Conservation (phyloP, 2,113 vertebrate species). For the Dendrocopos noguchii region DNA sequence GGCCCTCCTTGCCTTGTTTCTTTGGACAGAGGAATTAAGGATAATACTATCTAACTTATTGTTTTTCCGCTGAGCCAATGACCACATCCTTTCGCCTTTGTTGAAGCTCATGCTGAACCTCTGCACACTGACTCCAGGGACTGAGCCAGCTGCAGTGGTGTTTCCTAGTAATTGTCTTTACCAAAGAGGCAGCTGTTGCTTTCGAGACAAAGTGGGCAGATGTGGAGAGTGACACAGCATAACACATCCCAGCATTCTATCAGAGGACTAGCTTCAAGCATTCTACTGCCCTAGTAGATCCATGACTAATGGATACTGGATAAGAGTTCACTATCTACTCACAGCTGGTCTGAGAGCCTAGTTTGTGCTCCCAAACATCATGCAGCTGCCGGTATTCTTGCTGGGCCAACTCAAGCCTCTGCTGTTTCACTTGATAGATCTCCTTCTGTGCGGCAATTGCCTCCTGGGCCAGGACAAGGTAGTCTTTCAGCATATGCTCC, state of each 20-base stretch:
- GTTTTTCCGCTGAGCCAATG: not conserved
- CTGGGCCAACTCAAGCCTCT: conserved; percentile 93
- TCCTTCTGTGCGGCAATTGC: conserved; percentile 94
- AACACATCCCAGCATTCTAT: not conserved
- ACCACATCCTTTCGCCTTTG: not conserved
- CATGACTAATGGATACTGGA: not conserved
- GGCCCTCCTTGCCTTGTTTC: not conserved
- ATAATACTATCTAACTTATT: not conserved
- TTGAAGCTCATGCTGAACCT: not conserved
- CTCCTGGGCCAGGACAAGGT: conserved; percentile 92
- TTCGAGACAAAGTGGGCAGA: not conserved
- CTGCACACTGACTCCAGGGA: not conserved
- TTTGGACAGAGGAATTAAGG: not conserved
- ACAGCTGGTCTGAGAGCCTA: conserved; percentile 95
- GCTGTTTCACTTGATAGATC: conserved; percentile 97
- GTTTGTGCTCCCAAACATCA: conserved; percentile 92
- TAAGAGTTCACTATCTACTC: conserved; percentile 69
- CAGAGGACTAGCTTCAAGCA: not conserved
- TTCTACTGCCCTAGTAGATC: not conserved
- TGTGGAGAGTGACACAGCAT: rapidly evolving
- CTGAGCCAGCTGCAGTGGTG: not conserved
- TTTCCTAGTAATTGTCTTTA: not conserved
- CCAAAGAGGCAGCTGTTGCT: not conserved
- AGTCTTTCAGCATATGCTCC: conserved; percentile 95
- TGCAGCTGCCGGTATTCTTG: conserved; percentile 93